phyloP scores from a whole-genome alignment of 1,140 invertebrate genomes.

The Drosophila prosaltans region DNA sequence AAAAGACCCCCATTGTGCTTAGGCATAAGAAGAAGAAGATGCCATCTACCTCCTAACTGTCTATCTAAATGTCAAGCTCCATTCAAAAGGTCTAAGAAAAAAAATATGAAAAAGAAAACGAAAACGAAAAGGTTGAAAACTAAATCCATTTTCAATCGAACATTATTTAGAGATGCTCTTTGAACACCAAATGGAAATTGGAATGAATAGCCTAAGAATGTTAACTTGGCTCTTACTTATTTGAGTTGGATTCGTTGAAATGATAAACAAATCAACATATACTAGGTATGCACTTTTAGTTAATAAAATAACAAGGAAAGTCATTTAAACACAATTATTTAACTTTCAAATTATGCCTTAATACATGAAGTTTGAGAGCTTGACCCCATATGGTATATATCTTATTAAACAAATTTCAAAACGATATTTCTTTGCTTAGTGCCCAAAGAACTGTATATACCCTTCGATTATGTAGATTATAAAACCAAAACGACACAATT shows the following conservation, averaged over 20 bases:
- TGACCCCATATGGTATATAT: too few species aligned
- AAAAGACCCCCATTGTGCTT: slow-evolving; percentile 38
- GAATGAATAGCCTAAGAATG: background rate
- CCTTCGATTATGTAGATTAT: slow-evolving; percentile 10
- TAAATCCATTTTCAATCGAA: background rate
- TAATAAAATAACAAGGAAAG: too few species aligned
- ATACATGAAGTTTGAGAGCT: too few species aligned
- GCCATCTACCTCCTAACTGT: slow-evolving; percentile 1
- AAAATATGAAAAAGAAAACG: too few species aligned
- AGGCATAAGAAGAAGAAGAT: too few species aligned
- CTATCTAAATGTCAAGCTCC: slow-evolving; percentile 44
- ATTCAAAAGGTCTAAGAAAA: slow-evolving; percentile 23
- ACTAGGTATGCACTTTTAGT: too few species aligned
- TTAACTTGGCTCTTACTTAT: background rate
- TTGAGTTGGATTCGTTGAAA: too few species aligned
- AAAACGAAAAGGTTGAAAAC: slow-evolving; percentile 6
- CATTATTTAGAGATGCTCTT: background rate
- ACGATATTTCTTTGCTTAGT: too few species aligned
- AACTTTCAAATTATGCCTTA: too few species aligned
- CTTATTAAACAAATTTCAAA: too few species aligned
- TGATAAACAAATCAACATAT: too few species aligned
- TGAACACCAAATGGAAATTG: background rate
- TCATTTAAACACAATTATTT: too few species aligned
- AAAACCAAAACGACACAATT: slow-evolving; percentile 31
- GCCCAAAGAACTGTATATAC: background rate